Percentiles rank a stretch among this genome's conserved stretches.
Conservation (phyloP, 2,888 invertebrate species). For the Cybosia mesomella region DNA sequence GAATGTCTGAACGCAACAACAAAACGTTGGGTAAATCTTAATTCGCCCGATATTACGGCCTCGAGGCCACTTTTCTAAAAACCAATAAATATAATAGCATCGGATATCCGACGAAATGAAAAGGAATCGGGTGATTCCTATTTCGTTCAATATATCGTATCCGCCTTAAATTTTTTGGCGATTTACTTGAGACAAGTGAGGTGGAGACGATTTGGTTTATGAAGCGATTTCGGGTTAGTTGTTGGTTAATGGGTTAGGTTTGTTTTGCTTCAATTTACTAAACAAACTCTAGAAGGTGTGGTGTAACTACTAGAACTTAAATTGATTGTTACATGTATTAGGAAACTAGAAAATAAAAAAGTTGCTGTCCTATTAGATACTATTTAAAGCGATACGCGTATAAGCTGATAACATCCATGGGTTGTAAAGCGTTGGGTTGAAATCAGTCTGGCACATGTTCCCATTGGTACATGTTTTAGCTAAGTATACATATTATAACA, state of each 20-base stretch:
- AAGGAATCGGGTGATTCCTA: constrained; percentile 66
- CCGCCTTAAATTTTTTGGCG: constrained; percentile 54
- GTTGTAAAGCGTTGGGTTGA: no score
- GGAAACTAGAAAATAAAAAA: no score
- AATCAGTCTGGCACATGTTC: no score
- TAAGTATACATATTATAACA: no score
- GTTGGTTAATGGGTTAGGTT: background rate
- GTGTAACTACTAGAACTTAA: background rate
- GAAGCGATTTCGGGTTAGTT: constrained; percentile 26
- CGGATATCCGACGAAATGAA: constrained; percentile 71
- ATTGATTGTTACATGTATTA: no score
- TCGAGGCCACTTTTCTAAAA: constrained; percentile 72
- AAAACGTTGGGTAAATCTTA: constrained; percentile 55
- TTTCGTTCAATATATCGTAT: constrained; percentile 66
- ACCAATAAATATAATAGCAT: constrained; percentile 79
- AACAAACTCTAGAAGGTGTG: background rate
- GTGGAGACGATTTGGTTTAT: constrained; percentile 28
- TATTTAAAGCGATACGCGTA: no score
- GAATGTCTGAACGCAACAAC: constrained; percentile 16
- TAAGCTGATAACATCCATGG: no score
- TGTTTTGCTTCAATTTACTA: background rate
- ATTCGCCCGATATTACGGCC: constrained; percentile 68
- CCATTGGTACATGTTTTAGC: no score
- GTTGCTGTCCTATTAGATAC: no score
- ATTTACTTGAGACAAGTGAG: constrained; percentile 40